Conservation (phyloP, 2,113 vertebrate species). For the Pipa parva region DNA sequence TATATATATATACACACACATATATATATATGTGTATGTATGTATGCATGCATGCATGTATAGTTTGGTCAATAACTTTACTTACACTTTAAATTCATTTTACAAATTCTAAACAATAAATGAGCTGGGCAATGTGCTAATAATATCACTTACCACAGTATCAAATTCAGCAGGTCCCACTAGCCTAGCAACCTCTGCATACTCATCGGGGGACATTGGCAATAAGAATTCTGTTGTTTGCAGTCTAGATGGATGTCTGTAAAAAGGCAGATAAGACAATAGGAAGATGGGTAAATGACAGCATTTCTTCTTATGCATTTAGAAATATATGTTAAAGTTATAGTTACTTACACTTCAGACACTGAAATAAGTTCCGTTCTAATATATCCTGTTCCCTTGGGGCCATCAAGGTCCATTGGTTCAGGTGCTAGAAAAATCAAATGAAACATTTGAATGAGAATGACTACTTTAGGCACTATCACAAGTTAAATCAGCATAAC, state of each 20-base stretch:
- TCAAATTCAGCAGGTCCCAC: slow-evolving; percentile 72
- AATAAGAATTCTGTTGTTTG: slow-evolving; percentile 80
- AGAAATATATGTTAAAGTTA: background rate
- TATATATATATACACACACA: background rate
- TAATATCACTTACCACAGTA: slow-evolving; percentile 63
- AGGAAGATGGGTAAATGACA: slow-evolving; percentile 14
- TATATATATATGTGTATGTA: too few relatives aligned
- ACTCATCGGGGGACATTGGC: slow-evolving; percentile 88
- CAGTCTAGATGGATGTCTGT: slow-evolving; percentile 77
- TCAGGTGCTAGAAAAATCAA: slow-evolving; percentile 67
- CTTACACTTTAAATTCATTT: too few relatives aligned
- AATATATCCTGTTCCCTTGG: slow-evolving; percentile 78
- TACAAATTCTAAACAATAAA: background rate
- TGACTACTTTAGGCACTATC: background rate
- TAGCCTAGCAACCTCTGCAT: slow-evolving; percentile 66
- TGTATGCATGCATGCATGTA: too few relatives aligned
- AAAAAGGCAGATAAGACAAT: too few relatives aligned
- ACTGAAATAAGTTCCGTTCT: slow-evolving; percentile 94
- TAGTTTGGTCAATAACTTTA: too few relatives aligned
- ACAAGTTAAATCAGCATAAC: too few relatives aligned
- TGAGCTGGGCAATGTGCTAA: background rate
- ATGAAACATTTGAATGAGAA: background rate
- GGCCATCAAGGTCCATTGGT: slow-evolving; percentile 84
- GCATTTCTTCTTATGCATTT: background rate
- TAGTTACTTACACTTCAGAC: slow-evolving; percentile 88